Evolutionary conservation across 2,888 invertebrate genomes (phyloP).

Genomic region (Dilophus febrilis): DNA sequence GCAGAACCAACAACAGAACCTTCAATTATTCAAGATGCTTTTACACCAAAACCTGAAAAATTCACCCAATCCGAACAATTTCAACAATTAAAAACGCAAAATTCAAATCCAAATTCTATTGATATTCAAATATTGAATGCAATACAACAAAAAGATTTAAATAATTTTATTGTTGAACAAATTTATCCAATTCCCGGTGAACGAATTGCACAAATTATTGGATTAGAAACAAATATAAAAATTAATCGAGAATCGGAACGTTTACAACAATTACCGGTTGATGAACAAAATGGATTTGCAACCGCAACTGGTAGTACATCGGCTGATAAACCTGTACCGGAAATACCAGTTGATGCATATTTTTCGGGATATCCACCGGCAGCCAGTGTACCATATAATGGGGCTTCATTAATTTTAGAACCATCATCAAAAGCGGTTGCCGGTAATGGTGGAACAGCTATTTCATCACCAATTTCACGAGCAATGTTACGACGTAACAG

Average conservation of each 20-base stretch:
- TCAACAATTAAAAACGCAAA: no score
- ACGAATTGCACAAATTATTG: constrained; percentile 14
- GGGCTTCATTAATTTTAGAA: constrained; percentile 36
- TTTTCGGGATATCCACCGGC: constrained; percentile 10
- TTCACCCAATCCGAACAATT: neutral
- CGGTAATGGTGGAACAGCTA: constrained; percentile 46
- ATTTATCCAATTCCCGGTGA: constrained; percentile 21
- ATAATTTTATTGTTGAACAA: constrained; percentile 23
- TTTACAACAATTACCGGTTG: neutral
- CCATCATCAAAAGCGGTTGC: constrained; percentile 50
- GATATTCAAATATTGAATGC: constrained; percentile 20
- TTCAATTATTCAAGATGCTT: constrained; percentile 1
- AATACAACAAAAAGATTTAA: constrained; percentile 19
- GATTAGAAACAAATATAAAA: constrained; percentile 7
- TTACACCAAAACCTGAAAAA: constrained; percentile 3
- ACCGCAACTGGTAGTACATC: constrained; percentile 24
- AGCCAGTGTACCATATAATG: neutral
- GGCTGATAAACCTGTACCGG: constrained; percentile 15
- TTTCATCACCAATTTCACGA: constrained; percentile 49
- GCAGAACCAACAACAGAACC: constrained; percentile 15
- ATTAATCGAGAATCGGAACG: neutral
- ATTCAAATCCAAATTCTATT: no score
- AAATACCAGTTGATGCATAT: constrained; percentile 17
- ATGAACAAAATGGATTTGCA: constrained; percentile 14
- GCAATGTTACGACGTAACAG: constrained; percentile 43